Conservation (phyloP, 2,888 invertebrate species). For the Tetrapedia diversipes region DNA sequence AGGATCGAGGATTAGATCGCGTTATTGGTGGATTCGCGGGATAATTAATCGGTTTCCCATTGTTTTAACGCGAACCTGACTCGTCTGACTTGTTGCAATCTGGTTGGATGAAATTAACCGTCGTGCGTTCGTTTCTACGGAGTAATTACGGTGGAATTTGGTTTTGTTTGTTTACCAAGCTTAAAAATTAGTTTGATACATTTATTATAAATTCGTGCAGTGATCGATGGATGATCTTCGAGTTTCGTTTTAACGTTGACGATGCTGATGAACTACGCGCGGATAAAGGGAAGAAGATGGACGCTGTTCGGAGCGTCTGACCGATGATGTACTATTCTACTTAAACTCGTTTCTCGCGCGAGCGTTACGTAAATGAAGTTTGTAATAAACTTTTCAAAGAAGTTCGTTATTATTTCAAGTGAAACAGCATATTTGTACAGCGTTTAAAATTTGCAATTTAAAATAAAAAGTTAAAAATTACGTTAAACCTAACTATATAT, state of each 20-base stretch:
- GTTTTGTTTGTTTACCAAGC: no score
- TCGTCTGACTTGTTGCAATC: background rate
- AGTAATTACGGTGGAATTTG: no score
- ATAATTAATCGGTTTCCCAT: background rate
- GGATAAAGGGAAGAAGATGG: background rate
- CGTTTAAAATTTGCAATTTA: background rate
- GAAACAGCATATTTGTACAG: background rate
- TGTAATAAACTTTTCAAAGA: no score
- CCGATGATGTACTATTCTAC: conserved; percentile 24
- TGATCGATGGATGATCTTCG: no score
- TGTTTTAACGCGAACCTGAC: background rate
- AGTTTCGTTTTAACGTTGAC: background rate
- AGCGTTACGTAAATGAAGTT: background rate
- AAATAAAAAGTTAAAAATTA: no score
- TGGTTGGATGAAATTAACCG: background rate
- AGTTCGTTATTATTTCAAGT: background rate
- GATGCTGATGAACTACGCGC: no score
- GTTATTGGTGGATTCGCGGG: background rate
- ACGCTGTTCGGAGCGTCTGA: conserved; percentile 25
- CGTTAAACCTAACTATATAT: background rate
- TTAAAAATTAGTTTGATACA: no score
- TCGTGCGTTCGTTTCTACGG: background rate
- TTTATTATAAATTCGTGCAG: no score
- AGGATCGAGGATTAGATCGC: conserved; percentile 15
- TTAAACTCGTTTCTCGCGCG: background rate